Base-by-base conservation (phyloP, 2,888 invertebrate species). In the Apotomis betuletana region DNA sequence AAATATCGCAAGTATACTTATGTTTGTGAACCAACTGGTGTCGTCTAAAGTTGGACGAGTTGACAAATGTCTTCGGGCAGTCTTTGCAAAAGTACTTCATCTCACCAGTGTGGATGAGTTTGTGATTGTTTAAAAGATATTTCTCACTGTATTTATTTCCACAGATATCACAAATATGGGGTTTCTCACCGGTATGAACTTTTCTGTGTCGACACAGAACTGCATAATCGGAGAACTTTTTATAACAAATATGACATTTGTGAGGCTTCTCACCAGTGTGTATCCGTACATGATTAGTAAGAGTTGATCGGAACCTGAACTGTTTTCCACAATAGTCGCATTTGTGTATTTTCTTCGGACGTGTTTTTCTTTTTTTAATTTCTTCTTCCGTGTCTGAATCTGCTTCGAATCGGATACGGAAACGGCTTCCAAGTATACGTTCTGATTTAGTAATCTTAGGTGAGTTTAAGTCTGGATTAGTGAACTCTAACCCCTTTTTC, bases 41-140 rank as follows among this genome's bases (percentile, higher is more conserved):
- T 9, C 49, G 5, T 10, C 10, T 49, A 49, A 10, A 49, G 49
- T 49, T 49, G 49, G 49, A 49, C 8, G 49, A 49, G 9, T 49
- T 49, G 9, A 49, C 49, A 2, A 49, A 49, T 9, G 9, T 49
- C 49, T 49, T 49, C 49, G 49, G 49, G 9, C 49, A 49, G 1
- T 49, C 49, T 49, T 49, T 54, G 10, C 63, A 63, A 10, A 63
- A 63, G 41, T 63, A 63, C 54, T 52, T n/a, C 63, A 54, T 54
- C 38, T 54, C 41, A 10, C 63, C 63, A 0, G 52, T 63, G 10
- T 63, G 63, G 38, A 54, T 15, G 38, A 63, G 6, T 15, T 54
- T 52, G 41, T 63, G 63, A 41, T 63, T 63, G 41, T 63, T 63
- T 3, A 63, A 13, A 5, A 63, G 54, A 15, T 63, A 63, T 15